Base-by-base conservation (phyloP, 2,113 vertebrate species). In the Hassar affinis region DNA sequence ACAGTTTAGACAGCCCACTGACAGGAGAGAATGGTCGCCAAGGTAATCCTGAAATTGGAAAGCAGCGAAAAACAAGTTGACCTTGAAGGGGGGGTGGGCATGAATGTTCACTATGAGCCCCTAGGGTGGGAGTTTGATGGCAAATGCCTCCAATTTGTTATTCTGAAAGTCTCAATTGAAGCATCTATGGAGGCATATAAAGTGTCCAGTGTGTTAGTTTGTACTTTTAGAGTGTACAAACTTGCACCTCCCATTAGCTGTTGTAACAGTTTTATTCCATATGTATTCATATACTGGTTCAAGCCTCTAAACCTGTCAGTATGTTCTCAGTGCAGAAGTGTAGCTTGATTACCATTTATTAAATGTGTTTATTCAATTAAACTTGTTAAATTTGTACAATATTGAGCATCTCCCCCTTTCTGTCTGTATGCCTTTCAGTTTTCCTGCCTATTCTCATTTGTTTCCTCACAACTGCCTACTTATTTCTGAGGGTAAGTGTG, bases 31-130 rank as follows among this genome's bases (percentile, higher is more conserved):
- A 85, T 30, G 79, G 85, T 84, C 64, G 69, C 81, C 87, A 88
- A 88, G 87, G 87, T 85, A 80, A 87, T 88, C 81, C 74, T 76
- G 78, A 87, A 84, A 88, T 87, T 87, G 84, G 86, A 88, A 84
- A 88, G 82, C 82, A 27, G 69, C 64, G 68, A 86, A 86, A 81
- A 88, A 88, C 87, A 88, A 87, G 81, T 85, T 87, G 84, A 88
- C 85, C 87, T 88, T 87, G 82, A 81, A 81, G 45, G 51, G 78
- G n/a, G 84, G 76, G 76, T 72, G 33, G 45, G 72, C 56, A 64
- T 86, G 81, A 84, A 86, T 88, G 74, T 74, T 79, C 79, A 78
- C 35, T 83, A 72, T 88, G 78, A 85, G 81, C 81, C 81, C 85
- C 81, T 59, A 22, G 81, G 78, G 84, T 81, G 81, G 66, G 78